Conservation (phyloP, 1,140 invertebrate species). For the Cataglyphis hispanica region DNA sequence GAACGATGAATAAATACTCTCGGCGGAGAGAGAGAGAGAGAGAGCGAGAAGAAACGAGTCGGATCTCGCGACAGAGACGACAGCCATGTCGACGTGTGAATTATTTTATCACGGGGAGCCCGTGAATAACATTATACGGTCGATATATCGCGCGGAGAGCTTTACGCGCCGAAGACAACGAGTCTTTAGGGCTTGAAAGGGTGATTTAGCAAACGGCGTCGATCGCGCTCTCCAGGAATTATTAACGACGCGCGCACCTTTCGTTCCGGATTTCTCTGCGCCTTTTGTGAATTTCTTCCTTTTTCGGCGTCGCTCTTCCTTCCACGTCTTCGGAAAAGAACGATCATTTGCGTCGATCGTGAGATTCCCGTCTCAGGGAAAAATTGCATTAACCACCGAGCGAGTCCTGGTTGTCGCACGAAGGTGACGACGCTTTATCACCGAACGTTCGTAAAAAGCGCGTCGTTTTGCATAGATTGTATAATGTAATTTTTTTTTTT, state of each 20-base stretch:
- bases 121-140: conserved; percentile 52
- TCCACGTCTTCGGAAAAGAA: conserved; percentile 7
- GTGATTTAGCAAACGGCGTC: conserved; percentile 50
- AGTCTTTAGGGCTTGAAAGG: conserved; percentile 58
- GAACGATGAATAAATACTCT: conserved; percentile 18
- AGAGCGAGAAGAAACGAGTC: not conserved
- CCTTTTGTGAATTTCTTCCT: conserved; percentile 44
- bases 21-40: not conserved
- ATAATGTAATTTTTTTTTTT: conserved; percentile 51
- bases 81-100: conserved; percentile 32
- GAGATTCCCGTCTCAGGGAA: conserved; percentile 42
- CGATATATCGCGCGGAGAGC: conserved; percentile 47
- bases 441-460: conserved; percentile 32
- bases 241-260: conserved; percentile 42
- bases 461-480: conserved; percentile 9
- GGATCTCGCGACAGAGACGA: conserved; percentile 1
- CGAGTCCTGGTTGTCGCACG: conserved; percentile 38
- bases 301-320: not conserved
- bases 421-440: conserved; percentile 39
- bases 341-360: conserved; percentile 52
- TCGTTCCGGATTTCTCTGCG: not conserved
- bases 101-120: conserved; percentile 41
- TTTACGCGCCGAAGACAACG: conserved; percentile 54
- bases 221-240: conserved; percentile 43
- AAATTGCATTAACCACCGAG: conserved; percentile 56